These are phyloP conservation scores for Motacilla alba DNA, from an alignment of 2,113 vertebrate genomes.

Conservation along the genomic window DNA sequence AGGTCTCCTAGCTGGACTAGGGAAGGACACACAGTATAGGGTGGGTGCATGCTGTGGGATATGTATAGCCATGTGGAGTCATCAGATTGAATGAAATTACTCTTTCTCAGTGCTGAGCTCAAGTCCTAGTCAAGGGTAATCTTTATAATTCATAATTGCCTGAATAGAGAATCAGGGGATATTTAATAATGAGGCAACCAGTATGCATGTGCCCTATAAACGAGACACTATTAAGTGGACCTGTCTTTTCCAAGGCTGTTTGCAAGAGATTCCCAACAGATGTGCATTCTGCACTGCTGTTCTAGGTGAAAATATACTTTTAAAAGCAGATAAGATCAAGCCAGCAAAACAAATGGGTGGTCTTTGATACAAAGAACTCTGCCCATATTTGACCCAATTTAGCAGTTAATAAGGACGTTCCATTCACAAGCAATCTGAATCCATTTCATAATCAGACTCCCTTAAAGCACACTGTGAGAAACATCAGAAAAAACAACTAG, in stretches of 20 bases:
- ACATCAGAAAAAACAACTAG: background rate
- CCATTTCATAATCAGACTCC: background rate
- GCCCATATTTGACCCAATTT: background rate
- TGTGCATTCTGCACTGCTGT: background rate
- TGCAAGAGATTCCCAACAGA: background rate
- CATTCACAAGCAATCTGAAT: background rate
- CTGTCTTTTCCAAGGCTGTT: background rate
- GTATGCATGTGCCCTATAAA: background rate
- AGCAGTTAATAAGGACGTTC: background rate
- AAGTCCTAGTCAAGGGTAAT: background rate
- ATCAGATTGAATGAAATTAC: background rate
- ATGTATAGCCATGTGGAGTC: background rate
- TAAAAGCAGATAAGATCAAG: background rate
- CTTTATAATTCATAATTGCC: background rate
- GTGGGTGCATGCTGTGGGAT: background rate
- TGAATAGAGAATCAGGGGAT: background rate
- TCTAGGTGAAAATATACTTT: background rate
- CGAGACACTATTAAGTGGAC: background rate
- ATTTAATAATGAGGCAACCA: background rate
- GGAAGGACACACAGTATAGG: rapidly evolving
- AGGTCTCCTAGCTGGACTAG: background rate
- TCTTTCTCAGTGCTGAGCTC: background rate
- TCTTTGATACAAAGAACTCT: background rate
- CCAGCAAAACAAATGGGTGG: background rate
- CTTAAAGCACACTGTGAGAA: background rate